These are phyloP conservation scores for Sebastolobus altivelis DNA, from an alignment of 2,797 vertebrate species.

Conservation along the genomic window DNA sequence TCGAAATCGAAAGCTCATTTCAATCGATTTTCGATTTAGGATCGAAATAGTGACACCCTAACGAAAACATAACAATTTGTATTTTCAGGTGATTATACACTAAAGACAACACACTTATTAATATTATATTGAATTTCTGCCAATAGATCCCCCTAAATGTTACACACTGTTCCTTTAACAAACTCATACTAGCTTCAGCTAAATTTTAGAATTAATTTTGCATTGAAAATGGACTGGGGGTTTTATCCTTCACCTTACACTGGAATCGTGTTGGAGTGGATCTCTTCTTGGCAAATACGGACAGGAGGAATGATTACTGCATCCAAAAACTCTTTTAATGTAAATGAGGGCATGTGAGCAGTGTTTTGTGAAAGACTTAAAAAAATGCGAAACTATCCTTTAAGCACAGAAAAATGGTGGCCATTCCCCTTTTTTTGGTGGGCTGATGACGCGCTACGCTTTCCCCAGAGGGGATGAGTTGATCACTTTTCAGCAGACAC, in stretches of 20 bases:
- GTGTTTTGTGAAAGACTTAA: neutral
- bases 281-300: neutral
- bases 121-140: too few relatives aligned
- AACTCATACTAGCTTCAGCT: neutral
- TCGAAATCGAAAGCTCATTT: too few relatives aligned
- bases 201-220: neutral
- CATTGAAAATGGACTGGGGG: neutral
- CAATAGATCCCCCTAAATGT: too few relatives aligned
- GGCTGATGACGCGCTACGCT: slow-evolving; percentile 3
- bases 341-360: neutral
- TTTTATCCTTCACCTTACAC: neutral
- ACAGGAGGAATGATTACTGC: neutral
- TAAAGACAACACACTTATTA: too few relatives aligned
- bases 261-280: neutral
- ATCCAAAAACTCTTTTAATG: neutral
- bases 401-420: slow-evolving; percentile 3
- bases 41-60: too few relatives aligned
- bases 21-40: too few relatives aligned
- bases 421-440: neutral
- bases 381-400: neutral
- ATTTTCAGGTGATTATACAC: too few relatives aligned
- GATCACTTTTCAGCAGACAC: slow-evolving; percentile 45
- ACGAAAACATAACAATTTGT: too few relatives aligned
- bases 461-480: slow-evolving; percentile 27
- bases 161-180: neutral